A percentile compares a stretch with the other conserved stretches of the same genome.
These are phyloP conservation scores for Trachymyrmex cornetzi DNA, from an alignment of 1,140 invertebrate genomes.

Conservation along the genomic window DNA sequence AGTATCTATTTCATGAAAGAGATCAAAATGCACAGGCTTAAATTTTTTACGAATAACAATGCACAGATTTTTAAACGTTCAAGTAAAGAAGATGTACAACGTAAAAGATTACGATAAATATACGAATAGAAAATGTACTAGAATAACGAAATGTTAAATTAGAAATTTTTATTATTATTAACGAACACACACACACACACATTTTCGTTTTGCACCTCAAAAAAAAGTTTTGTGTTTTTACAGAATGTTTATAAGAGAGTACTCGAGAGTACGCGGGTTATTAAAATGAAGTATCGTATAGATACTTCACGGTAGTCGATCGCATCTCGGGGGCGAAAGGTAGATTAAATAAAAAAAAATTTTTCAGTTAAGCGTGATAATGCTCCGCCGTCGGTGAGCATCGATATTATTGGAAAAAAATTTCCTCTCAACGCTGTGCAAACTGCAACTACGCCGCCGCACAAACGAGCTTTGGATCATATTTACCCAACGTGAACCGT, in stretches of 20 bases:
- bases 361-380: conserved; percentile 42
- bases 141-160: not conserved
- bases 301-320: not conserved
- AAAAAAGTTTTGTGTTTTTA: not conserved
- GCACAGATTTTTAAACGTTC: no score
- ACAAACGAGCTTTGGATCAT: conserved; percentile 51
- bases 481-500: conserved; percentile 55
- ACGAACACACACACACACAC: no score
- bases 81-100: no score
- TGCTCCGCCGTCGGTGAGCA: conserved; percentile 14
- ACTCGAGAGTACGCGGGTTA: not conserved
- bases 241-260: not conserved
- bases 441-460: conserved; percentile 42
- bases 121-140: not conserved
- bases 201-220: not conserved
- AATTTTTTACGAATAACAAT: no score
- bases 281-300: not conserved
- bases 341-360: conserved; percentile 46
- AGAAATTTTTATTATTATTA: not conserved
- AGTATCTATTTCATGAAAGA: no score
- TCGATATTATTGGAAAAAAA: conserved; percentile 47
- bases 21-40: no score
- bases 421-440: conserved; percentile 24
- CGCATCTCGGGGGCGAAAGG: not conserved
- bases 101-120: not conserved